Conservation (phyloP, 2,797 vertebrate genomes). For the Semaprochilodus insignis region DNA sequence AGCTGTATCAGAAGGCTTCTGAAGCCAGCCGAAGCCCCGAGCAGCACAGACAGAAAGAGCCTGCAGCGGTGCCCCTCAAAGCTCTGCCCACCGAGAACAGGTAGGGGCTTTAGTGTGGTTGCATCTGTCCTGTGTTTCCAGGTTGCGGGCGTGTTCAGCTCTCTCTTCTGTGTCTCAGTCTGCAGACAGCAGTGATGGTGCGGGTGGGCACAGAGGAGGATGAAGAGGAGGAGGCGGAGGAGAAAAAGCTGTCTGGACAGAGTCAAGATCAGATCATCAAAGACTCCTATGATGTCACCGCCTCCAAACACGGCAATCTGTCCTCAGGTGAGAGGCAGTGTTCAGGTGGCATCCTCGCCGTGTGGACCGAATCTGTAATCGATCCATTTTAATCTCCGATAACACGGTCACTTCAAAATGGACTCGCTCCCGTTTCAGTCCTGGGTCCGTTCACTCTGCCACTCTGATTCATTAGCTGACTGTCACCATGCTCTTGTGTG, state of each 20-base stretch:
- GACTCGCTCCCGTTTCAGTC: too few relatives aligned
- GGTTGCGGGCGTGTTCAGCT: not conserved
- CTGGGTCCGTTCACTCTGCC: too few relatives aligned
- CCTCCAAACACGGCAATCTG: constrained; percentile 46
- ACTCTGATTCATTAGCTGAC: too few relatives aligned
- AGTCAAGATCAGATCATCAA: constrained; percentile 39
- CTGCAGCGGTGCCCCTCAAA: constrained; percentile 2
- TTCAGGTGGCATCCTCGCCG: not conserved
- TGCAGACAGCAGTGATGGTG: constrained; percentile 60
- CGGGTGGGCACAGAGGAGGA: constrained; percentile 52
- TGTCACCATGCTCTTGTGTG: too few relatives aligned
- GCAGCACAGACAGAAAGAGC: not conserved
- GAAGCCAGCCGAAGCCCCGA: constrained; percentile 26
- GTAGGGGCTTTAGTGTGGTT: constrained; percentile 5
- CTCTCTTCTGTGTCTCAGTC: constrained; percentile 29
- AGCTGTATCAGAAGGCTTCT: not conserved
- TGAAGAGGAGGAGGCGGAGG: constrained; percentile 47
- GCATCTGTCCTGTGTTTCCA: not conserved
- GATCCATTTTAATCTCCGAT: too few relatives aligned
- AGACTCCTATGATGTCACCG: constrained; percentile 43
- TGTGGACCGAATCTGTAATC: too few relatives aligned
- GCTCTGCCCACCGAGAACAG: constrained; percentile 43
- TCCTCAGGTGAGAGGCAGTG: constrained; percentile 48
- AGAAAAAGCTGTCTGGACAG: constrained; percentile 37
- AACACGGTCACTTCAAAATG: too few relatives aligned